Conservation (phyloP, 2,888 invertebrate genomes). For the Acrobasis consociella region DNA sequence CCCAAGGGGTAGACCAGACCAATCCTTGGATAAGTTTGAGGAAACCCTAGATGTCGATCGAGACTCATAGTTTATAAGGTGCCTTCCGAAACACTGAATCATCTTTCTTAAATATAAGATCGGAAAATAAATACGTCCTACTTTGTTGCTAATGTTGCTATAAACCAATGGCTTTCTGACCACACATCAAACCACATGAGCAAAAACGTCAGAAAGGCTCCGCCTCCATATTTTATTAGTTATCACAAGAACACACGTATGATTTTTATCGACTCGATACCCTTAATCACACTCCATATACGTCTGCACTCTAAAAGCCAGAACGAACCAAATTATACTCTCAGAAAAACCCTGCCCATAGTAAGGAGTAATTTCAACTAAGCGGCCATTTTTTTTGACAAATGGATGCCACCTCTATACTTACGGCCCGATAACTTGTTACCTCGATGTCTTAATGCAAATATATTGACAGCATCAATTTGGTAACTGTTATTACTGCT, state of each 20-base stretch:
- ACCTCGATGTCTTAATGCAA: conserved; percentile 60
- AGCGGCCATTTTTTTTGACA: conserved; percentile 18
- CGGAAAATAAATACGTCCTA: too few relatives aligned
- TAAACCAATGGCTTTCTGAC: background rate
- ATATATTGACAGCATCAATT: conserved; percentile 48
- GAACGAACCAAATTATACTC: conserved; percentile 45
- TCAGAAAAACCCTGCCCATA: conserved; percentile 10
- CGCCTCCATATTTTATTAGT: conserved; percentile 55
- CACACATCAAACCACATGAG: conserved; percentile 14
- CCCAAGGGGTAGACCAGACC: too few relatives aligned
- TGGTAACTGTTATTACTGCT: conserved; percentile 53
- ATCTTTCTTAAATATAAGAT: too few relatives aligned
- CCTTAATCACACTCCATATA: conserved; percentile 61
- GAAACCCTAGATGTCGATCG: too few relatives aligned
- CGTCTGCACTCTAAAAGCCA: conserved; percentile 44
- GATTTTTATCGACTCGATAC: conserved; percentile 63
- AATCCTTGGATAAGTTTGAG: too few relatives aligned
- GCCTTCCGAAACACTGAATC: too few relatives aligned
- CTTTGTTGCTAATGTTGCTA: too few relatives aligned
- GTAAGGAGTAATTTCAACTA: conserved; percentile 20
- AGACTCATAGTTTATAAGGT: too few relatives aligned
- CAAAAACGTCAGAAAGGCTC: conserved; percentile 29
- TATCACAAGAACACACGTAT: conserved; percentile 44
- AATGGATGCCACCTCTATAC: conserved; percentile 28
- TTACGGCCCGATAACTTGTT: conserved; percentile 42